phyloP scores from a whole-genome alignment of 2,113 vertebrate genomes.

The Proterorhinus semilunaris region DNA sequence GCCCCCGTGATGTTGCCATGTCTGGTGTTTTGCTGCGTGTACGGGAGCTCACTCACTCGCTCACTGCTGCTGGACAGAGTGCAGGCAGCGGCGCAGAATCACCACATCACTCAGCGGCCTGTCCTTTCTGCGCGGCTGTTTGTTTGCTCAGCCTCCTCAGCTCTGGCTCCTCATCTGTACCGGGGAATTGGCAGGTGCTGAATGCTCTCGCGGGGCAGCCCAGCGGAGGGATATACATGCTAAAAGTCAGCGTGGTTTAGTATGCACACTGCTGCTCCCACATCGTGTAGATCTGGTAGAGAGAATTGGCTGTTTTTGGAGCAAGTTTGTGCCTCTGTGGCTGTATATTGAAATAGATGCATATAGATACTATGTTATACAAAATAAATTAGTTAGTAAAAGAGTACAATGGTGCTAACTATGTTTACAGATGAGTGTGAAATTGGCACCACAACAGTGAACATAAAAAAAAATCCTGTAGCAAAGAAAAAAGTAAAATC shows the following conservation, averaged over 20 bases:
- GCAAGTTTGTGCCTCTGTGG: too few species aligned
- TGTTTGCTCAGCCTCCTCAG: conserved; percentile 58
- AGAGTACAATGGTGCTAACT: too few species aligned
- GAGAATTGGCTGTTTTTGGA: not conserved
- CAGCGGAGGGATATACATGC: conserved; percentile 15
- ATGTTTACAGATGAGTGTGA: too few species aligned
- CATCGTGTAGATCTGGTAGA: not conserved
- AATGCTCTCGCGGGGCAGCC: conserved; percentile 42
- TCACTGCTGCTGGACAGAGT: conserved; percentile 17
- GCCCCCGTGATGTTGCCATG: not conserved
- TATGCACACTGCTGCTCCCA: conserved; percentile 3
- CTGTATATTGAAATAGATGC: not conserved
- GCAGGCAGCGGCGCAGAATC: conserved; percentile 43
- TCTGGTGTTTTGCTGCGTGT: not conserved
- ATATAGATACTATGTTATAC: not conserved
- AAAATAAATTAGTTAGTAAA: too few species aligned
- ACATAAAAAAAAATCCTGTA: too few species aligned
- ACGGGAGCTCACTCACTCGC: not conserved
- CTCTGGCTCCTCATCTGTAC: conserved; percentile 39
- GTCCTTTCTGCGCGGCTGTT: conserved; percentile 34
- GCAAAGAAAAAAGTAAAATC: too few species aligned
- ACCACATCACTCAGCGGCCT: conserved; percentile 54
- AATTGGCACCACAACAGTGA: too few species aligned
- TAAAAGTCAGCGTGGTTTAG: conserved; percentile 9
- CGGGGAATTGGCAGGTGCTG: conserved; percentile 60